phyloP scores from a whole-genome alignment of 2,888 invertebrate species.

The Ichneumoninae sp. region DNA sequence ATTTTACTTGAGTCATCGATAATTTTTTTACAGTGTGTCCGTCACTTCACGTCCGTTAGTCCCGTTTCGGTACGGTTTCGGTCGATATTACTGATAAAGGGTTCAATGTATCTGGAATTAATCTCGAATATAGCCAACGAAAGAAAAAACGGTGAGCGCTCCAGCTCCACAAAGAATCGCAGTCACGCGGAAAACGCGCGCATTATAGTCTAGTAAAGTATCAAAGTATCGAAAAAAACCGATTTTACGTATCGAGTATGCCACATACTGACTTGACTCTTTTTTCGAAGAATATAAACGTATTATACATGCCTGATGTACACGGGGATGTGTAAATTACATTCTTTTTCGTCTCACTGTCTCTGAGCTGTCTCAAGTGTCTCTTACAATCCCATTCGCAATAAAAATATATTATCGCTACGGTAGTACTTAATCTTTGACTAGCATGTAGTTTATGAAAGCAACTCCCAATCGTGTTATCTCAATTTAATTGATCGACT shows the following conservation, averaged over 20 bases:
- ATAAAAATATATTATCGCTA: conserved; percentile 81
- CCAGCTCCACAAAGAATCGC: not conserved
- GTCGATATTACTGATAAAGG: too few relatives aligned
- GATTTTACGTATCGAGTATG: conserved; percentile 1
- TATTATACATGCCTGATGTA: conserved; percentile 43
- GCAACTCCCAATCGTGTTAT: conserved; percentile 73
- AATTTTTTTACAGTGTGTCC: too few relatives aligned
- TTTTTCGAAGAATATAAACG: conserved; percentile 23
- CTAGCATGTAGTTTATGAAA: conserved; percentile 78
- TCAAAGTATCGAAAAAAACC: conserved; percentile 21
- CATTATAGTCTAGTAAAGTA: not conserved
- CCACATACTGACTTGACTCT: not conserved
- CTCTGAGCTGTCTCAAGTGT: conserved; percentile 57
- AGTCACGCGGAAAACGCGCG: not conserved
- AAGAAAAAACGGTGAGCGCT: too few relatives aligned
- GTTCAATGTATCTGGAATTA: too few relatives aligned
- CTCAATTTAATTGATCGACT: conserved; percentile 13
- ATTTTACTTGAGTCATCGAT: too few relatives aligned
- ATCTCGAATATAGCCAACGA: too few relatives aligned
- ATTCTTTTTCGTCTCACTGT: conserved; percentile 39
- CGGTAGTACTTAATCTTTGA: conserved; percentile 79
- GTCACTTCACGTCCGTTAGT: too few relatives aligned
- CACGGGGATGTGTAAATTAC: conserved; percentile 38
- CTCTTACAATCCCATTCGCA: conserved; percentile 71
- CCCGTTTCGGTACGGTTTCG: too few relatives aligned